These are phyloP conservation scores for Dolomedes plantarius DNA, from an alignment of 2,888 invertebrate species.

Conservation along the genomic window DNA sequence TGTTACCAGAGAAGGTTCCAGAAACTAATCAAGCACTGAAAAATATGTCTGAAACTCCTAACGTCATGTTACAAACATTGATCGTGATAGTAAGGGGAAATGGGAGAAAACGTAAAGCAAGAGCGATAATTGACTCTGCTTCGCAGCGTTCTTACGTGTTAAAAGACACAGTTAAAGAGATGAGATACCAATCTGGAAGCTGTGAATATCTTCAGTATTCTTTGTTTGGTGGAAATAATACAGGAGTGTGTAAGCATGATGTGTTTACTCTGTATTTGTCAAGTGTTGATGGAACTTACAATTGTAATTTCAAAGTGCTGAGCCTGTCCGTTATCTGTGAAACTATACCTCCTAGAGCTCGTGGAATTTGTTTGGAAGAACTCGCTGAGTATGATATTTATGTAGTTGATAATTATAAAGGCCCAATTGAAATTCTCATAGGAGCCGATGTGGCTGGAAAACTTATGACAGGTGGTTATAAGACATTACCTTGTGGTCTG, in stretches of 20 bases:
- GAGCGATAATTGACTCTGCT: neutral
- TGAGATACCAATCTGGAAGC: neutral
- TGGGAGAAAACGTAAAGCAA: neutral
- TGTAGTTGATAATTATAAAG: neutral
- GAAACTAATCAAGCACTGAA: constrained; percentile 7
- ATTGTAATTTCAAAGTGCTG: neutral
- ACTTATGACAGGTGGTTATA: neutral
- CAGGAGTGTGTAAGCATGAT: neutral
- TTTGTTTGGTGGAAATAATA: neutral
- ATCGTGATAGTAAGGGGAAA: neutral
- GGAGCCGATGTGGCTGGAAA: constrained; percentile 3
- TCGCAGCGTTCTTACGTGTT: neutral
- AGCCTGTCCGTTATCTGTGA: neutral
- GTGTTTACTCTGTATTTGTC: neutral
- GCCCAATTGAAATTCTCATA: constrained; percentile 3
- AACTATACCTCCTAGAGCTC: neutral
- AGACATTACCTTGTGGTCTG: neutral
- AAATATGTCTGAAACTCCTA: neutral
- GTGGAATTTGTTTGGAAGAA: too few relatives aligned
- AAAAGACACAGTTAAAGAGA: neutral
- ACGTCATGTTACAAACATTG: neutral
- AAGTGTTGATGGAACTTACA: neutral
- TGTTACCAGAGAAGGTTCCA: too few relatives aligned
- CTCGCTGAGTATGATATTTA: neutral
- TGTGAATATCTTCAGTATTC: neutral